A percentile compares a stretch with the other conserved stretches of the same genome.
phyloP scores from a whole-genome alignment of 1,140 invertebrate genomes.

The Mylabris phalerata region DNA sequence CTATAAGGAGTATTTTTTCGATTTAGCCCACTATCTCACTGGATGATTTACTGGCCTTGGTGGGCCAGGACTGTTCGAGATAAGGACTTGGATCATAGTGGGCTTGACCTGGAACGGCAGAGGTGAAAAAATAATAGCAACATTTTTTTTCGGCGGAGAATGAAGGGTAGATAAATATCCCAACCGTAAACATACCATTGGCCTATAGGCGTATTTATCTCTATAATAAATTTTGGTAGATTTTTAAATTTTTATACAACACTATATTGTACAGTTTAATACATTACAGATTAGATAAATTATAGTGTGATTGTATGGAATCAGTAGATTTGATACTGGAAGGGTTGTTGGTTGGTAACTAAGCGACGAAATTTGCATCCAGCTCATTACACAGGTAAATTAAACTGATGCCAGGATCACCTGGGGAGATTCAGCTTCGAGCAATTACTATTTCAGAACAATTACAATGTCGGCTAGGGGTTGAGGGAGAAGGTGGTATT shows the following conservation, averaged over 20 bases:
- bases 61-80: conserved; percentile 17
- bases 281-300: no score
- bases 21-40: conserved; percentile 10
- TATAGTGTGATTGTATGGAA: no score
- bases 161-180: conserved; percentile 28
- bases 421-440: conserved; percentile 31
- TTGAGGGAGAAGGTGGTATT: conserved; percentile 5
- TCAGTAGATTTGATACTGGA: conserved; percentile 6
- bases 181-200: conserved; percentile 24
- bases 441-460: conserved; percentile 26
- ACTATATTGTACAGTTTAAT: no score
- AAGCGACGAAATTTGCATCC: conserved; percentile 27
- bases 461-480: conserved; percentile 23
- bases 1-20: background rate
- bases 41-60: conserved; percentile 25
- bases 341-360: background rate
- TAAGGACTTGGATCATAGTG: conserved; percentile 23
- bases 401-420: conserved; percentile 35
- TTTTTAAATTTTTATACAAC: no score
- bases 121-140: conserved; percentile 34
- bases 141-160: conserved; percentile 21
- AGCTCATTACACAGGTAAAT: conserved; percentile 42
- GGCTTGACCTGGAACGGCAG: conserved; percentile 27
- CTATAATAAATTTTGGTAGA: conserved; percentile 19
- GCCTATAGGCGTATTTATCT: conserved; percentile 18